A percentile compares a stretch with the other conserved stretches of the same genome.
phyloP scores from a whole-genome alignment of 2,797 vertebrate genomes.

The Macropus fuliginosus region DNA sequence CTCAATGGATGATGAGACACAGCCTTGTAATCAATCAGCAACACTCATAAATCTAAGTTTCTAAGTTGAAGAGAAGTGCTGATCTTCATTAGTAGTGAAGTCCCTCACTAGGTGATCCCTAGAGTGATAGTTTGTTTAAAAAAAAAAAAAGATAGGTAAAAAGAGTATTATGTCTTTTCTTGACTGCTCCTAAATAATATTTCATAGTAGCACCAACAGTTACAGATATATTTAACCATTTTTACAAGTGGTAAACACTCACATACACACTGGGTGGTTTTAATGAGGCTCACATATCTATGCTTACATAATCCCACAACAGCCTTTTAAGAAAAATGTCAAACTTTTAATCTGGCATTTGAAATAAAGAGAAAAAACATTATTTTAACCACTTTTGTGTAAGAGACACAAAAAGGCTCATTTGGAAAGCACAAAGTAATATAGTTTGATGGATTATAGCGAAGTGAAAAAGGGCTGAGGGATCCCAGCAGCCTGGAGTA shows the following conservation, averaged over 20 bases:
- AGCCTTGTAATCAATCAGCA: no score
- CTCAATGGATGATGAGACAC: no score
- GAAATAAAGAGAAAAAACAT: neutral
- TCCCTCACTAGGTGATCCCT: no score
- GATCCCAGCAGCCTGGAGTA: neutral
- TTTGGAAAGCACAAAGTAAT: neutral
- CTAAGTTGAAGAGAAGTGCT: no score
- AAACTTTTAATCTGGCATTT: neutral
- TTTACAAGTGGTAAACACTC: no score
- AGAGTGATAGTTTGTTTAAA: no score
- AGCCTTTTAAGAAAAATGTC: no score
- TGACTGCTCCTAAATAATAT: conserved; percentile 23
- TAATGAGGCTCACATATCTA: neutral
- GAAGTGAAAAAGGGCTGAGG: neutral
- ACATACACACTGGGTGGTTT: neutral
- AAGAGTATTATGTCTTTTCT: neutral
- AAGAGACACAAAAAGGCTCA: neutral
- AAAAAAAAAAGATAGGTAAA: no score
- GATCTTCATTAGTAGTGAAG: no score
- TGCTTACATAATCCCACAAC: neutral
- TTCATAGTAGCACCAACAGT: neutral
- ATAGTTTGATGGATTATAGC: neutral
- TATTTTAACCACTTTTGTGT: neutral
- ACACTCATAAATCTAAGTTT: no score
- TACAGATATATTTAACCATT: neutral